Evolutionary conservation across 2,888 invertebrate species (phyloP).

Genomic region (Rhamnusium bicolor): DNA sequence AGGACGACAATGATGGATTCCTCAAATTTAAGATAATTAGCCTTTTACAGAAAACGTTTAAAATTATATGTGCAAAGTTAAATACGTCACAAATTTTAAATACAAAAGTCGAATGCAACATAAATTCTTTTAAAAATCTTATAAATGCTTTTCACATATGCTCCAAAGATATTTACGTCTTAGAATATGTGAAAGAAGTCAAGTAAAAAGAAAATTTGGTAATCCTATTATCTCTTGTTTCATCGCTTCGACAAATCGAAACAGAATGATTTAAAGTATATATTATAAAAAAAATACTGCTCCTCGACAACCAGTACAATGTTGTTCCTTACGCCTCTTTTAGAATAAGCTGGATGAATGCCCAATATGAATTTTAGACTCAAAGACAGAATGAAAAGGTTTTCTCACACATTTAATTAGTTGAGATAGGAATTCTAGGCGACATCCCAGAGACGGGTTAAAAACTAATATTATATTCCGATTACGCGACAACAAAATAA

Average conservation of each 20-base stretch:
- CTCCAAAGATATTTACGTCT: background rate
- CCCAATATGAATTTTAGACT: too few relatives aligned
- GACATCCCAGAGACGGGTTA: too few relatives aligned
- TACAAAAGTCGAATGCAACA: background rate
- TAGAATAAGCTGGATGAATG: too few relatives aligned
- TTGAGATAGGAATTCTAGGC: too few relatives aligned
- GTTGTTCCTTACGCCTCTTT: too few relatives aligned
- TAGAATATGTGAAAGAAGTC: background rate
- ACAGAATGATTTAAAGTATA: background rate
- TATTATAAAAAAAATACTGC: background rate
- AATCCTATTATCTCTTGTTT: constrained; percentile 4
- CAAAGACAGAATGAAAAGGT: too few relatives aligned
- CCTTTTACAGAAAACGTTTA: background rate
- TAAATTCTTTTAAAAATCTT: background rate
- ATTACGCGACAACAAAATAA: too few relatives aligned
- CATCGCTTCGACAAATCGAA: background rate
- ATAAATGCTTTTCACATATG: background rate
- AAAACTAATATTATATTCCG: too few relatives aligned
- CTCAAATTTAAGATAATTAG: background rate
- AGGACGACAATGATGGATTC: too few relatives aligned
- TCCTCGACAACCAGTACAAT: background rate
- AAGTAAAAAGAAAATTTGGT: background rate
- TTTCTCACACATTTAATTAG: too few relatives aligned
- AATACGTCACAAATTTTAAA: background rate
- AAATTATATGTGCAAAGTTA: background rate